Evolutionary conservation across 35 echinoderm and acorn worm species (phyloP).

Genomic region (Patiria miniata): DNA sequence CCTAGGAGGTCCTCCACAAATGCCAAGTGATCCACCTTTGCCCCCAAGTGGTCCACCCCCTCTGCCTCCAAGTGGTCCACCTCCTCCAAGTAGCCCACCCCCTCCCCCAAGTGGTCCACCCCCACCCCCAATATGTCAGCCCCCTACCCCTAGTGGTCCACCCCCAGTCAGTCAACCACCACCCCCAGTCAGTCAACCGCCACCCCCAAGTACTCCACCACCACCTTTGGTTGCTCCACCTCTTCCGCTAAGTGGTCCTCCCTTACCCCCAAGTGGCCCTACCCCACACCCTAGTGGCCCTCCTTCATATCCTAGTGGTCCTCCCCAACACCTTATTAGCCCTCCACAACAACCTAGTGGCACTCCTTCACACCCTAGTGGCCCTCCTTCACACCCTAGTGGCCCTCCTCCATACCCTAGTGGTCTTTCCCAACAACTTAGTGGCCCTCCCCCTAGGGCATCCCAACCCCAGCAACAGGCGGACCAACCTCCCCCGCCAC

Average conservation of each 20-base stretch:
- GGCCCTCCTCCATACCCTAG: no score
- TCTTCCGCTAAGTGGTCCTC: neutral
- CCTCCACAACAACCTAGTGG: neutral
- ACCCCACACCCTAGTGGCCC: no score
- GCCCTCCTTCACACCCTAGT: no score
- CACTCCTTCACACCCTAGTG: no score
- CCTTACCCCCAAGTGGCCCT: neutral
- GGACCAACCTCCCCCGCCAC: conserved; percentile 11
- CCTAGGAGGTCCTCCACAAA: neutral
- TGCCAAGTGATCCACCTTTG: neutral
- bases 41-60: neutral
- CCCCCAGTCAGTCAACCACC: conserved; percentile 21
- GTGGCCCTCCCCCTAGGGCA: no score
- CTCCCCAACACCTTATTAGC: no score
- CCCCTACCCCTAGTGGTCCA: neutral
- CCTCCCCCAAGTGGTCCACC: neutral
- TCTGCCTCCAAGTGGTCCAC: neutral
- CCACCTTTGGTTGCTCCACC: no score
- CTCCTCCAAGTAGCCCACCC: neutral
- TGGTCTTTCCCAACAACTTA: neutral
- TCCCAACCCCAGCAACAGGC: neutral
- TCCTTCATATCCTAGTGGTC: no score
- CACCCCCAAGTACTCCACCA: neutral
- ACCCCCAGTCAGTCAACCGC: conserved; percentile 34
- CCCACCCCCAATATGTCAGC: neutral